Percentiles rank a stretch among this genome's conserved stretches.
Conservation (phyloP, 2,888 invertebrate species). For the Lagria hirta region DNA sequence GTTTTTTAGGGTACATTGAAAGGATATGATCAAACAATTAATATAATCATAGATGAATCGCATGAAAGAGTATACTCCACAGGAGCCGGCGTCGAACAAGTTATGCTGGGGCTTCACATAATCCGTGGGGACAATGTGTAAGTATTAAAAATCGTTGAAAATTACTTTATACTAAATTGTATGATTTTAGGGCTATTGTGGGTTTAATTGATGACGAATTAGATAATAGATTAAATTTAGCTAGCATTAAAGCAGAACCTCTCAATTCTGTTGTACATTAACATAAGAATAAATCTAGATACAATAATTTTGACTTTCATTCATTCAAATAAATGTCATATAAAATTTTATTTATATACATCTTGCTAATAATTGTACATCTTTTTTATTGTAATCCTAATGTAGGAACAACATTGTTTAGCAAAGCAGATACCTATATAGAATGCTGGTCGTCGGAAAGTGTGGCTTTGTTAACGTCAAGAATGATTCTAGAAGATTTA, state of each 20-base stretch:
- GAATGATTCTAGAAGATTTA: slow-evolving; percentile 49
- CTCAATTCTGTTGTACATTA: slow-evolving; percentile 78
- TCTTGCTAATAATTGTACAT: background rate
- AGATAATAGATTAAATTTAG: slow-evolving; percentile 77
- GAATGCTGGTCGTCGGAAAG: slow-evolving; percentile 51
- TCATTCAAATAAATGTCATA: no score
- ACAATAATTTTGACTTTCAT: no score
- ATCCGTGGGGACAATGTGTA: slow-evolving; percentile 97
- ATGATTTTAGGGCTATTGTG: slow-evolving; percentile 69
- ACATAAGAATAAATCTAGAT: slow-evolving; percentile 32
- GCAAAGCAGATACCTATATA: slow-evolving; percentile 44
- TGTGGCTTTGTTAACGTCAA: slow-evolving; percentile 48
- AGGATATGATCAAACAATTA: slow-evolving; percentile 99
- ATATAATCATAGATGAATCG: slow-evolving; percentile 95
- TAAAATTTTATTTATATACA: slow-evolving; percentile 1
- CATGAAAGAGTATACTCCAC: slow-evolving; percentile 98
- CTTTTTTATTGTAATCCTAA: no score
- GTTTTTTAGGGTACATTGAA: slow-evolving; percentile 83
- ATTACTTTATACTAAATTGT: background rate
- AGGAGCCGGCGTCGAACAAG: slow-evolving; percentile 89
- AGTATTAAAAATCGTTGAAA: slow-evolving; percentile 50
- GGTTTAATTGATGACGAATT: slow-evolving; percentile 83
- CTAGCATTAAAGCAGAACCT: slow-evolving; percentile 81
- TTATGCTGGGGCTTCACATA: slow-evolving; percentile 94
- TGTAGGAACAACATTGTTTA: slow-evolving; percentile 50